Percentiles rank a stretch among this genome's conserved stretches.
phyloP scores from a whole-genome alignment of 1,140 invertebrate genomes.

The Zaprionus africanus region DNA sequence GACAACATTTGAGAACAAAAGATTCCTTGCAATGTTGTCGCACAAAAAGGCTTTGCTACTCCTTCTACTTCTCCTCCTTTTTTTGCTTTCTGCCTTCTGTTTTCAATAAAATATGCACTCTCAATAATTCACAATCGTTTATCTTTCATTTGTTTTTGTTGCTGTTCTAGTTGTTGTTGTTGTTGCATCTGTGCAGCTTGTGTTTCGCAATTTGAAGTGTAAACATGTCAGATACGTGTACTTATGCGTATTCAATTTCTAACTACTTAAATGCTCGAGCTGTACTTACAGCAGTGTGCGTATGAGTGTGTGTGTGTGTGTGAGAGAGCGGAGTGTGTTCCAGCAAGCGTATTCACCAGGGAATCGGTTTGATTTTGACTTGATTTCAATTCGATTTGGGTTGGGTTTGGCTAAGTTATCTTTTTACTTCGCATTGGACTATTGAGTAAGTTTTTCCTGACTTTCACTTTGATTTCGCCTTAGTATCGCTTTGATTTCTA shows the following conservation, averaged over 20 bases:
- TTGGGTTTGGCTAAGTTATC: not conserved
- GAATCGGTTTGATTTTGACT: not conserved
- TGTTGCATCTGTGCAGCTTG: constrained; percentile 7
- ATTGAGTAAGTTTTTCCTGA: no score
- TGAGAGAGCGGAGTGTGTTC: not conserved
- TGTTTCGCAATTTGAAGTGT: constrained; percentile 33
- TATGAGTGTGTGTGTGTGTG: not conserved
- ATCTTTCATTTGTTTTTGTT: constrained; percentile 38
- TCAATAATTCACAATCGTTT: constrained; percentile 70
- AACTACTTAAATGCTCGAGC: constrained; percentile 68
- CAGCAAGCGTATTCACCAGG: constrained; percentile 6
- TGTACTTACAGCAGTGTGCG: constrained; percentile 38
- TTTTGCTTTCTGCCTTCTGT: constrained; percentile 19
- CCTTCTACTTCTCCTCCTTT: not conserved
- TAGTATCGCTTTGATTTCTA: no score
- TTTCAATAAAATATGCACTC: constrained; percentile 79
- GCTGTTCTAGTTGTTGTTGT: not conserved
- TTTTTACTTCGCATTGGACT: no score
- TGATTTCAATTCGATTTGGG: not conserved
- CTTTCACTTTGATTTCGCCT: not conserved
- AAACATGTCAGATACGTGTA: constrained; percentile 15
- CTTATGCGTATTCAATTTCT: constrained; percentile 60
- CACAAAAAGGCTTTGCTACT: constrained; percentile 21
- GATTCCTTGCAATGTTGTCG: constrained; percentile 74
- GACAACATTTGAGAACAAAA: constrained; percentile 82